phyloP scores from a whole-genome alignment of 2,797 vertebrate species.

The Babyrousa celebensis region DNA sequence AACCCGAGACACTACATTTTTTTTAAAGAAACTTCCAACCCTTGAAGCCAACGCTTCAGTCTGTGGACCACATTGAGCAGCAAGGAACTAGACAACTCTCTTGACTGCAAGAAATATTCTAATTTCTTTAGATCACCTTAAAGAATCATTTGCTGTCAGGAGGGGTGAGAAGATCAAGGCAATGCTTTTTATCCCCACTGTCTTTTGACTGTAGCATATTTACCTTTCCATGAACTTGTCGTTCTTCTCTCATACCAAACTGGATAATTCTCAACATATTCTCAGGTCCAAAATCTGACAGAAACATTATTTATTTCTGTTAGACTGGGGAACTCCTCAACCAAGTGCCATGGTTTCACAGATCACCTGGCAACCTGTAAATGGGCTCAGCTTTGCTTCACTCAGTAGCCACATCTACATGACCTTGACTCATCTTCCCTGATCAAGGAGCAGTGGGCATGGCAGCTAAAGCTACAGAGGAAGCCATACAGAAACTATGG shows the following conservation, averaged over 20 bases:
- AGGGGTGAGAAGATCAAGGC: background rate
- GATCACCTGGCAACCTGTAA: background rate
- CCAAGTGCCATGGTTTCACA: background rate
- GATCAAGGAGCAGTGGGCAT: background rate
- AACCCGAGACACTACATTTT: background rate
- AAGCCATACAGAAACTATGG: conserved; percentile 1
- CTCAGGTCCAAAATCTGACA: conserved; percentile 44
- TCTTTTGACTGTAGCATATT: background rate
- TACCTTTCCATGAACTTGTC: background rate
- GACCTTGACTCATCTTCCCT: background rate
- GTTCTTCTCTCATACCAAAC: conserved; percentile 34
- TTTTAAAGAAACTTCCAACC: background rate
- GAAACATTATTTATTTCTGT: background rate
- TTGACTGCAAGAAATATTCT: conserved; percentile 2
- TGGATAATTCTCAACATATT: background rate
- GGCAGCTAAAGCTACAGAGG: background rate
- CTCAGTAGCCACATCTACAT: background rate
- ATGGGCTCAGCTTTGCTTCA: conserved; percentile 34
- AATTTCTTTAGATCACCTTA: conserved; percentile 3
- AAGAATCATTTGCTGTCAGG: background rate
- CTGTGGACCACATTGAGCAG: background rate
- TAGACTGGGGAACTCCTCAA: background rate
- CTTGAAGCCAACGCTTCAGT: background rate
- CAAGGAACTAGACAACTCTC: conserved; percentile 13
- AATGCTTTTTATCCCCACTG: background rate